Evolutionary conservation across 1,140 invertebrate species (phyloP).

Genomic region (Aethina tumida): DNA sequence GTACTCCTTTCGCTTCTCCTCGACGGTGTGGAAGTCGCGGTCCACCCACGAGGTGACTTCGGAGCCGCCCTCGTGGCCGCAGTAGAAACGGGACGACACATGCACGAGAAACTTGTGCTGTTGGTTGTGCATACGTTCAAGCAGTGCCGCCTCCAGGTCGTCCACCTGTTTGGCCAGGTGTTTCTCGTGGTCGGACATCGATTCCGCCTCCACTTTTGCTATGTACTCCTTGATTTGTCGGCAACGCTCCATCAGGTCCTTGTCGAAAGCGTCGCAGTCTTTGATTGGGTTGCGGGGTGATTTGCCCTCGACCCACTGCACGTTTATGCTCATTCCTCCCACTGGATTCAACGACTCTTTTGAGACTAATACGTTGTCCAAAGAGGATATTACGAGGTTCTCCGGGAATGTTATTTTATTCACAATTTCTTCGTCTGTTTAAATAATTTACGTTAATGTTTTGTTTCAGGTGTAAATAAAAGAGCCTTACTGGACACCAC

Average conservation of each 20-base stretch:
- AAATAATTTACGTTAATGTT: too few species aligned
- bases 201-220: not conserved
- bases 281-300: not conserved
- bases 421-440: too few species aligned
- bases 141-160: too few species aligned
- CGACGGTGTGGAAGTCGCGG: constrained; percentile 43
- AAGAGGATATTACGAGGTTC: too few species aligned
- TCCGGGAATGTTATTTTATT: too few species aligned
- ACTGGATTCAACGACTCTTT: too few species aligned
- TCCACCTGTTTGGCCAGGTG: constrained; percentile 3
- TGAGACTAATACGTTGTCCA: too few species aligned
- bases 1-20: constrained; percentile 46
- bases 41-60: constrained; percentile 44
- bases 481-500: too few species aligned
- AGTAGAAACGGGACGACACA: constrained; percentile 41
- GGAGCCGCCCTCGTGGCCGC: constrained; percentile 39
- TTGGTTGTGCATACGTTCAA: constrained; percentile 9
- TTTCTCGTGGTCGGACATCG: not conserved
- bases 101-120: constrained; percentile 34
- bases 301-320: not conserved
- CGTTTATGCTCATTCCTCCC: too few species aligned
- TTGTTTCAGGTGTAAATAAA: too few species aligned
- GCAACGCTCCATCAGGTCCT: not conserved
- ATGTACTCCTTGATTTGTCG: not conserved
- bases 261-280: too few species aligned